Percentiles rank a stretch among this genome's conserved stretches.
These are phyloP conservation scores for Jacana jacana DNA, from an alignment of 2,113 vertebrate genomes.

Conservation along the genomic window DNA sequence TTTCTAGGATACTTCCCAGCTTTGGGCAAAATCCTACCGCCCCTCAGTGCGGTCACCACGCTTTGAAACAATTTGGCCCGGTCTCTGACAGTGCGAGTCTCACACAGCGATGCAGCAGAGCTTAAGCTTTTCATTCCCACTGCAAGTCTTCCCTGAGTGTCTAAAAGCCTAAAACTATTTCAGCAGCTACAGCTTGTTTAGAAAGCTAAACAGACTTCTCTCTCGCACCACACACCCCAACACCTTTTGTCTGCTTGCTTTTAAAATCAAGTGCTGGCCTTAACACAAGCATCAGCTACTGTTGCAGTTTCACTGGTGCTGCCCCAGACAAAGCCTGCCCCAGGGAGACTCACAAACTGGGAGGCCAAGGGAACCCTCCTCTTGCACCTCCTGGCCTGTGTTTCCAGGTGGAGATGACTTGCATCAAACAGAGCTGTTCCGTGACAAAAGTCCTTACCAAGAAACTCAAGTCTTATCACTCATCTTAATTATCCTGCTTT, in stretches of 20 bases:
- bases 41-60: not conserved
- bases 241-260: not conserved
- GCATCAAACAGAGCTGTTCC: not conserved
- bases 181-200: not conserved
- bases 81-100: not conserved
- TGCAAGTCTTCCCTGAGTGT: not conserved
- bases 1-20: not conserved
- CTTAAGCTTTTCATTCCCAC: not conserved
- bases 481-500: constrained; percentile 53
- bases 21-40: not conserved
- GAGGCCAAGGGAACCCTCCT: not conserved
- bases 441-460: not conserved
- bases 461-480: constrained; percentile 17
- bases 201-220: not conserved
- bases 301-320: not conserved
- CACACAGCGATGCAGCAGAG: not conserved
- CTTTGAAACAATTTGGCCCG: not conserved
- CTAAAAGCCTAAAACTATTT: not conserved
- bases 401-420: not conserved
- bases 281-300: not conserved
- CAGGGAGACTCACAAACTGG: not conserved
- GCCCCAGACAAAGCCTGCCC: not conserved
- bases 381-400: not conserved
- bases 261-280: not conserved
- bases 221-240: not conserved